Conservation (phyloP, 2,113 vertebrate species). For the Cynocephalus volans region DNA sequence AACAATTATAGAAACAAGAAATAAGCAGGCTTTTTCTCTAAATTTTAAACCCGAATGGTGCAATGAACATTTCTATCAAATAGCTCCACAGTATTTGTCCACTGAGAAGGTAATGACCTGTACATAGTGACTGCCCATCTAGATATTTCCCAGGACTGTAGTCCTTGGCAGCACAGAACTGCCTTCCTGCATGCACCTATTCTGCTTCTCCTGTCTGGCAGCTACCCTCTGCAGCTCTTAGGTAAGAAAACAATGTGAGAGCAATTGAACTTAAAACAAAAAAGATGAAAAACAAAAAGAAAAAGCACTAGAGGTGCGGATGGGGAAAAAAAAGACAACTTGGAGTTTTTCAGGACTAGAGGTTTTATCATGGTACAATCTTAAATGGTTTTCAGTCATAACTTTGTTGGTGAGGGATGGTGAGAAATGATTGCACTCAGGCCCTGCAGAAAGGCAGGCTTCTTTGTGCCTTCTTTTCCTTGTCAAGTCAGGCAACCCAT, state of each 20-base stretch:
- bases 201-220: rapidly evolving
- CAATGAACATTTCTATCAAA: background rate
- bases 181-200: background rate
- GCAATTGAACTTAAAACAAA: background rate
- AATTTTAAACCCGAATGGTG: background rate
- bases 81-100: background rate
- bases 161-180: background rate
- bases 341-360: background rate
- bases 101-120: background rate
- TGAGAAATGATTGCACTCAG: background rate
- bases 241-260: background rate
- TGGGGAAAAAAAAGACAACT: background rate
- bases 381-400: background rate
- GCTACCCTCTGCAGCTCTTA: background rate
- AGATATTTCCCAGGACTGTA: background rate
- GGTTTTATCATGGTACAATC: background rate
- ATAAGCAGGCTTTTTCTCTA: background rate
- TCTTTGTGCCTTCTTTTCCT: background rate
- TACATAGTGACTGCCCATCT: too few relatives aligned
- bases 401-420: background rate
- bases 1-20: background rate
- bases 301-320: background rate
- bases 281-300: too few relatives aligned
- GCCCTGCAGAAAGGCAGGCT: background rate
- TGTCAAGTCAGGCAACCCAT: background rate